These are phyloP conservation scores for Palythoa grandiflora DNA, from an alignment of 92 coral and sea anemone genomes.

Conservation along the genomic window DNA sequence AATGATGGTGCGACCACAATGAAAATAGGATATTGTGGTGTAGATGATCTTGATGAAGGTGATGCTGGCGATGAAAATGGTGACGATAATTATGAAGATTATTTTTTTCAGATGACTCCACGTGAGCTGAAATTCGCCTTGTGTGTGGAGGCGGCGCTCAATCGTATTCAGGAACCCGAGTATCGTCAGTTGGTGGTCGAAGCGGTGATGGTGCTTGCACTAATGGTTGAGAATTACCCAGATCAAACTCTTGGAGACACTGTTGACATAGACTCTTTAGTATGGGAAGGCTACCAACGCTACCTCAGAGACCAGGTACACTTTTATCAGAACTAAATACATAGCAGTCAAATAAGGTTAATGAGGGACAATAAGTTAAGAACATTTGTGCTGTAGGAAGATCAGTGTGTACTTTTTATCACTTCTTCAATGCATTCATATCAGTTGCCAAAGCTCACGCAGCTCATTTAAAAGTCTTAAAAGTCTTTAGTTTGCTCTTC, in stretches of 20 bases:
- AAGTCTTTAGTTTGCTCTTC: no score
- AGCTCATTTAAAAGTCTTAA: no score
- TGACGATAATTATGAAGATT: background rate
- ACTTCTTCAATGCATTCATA: no score
- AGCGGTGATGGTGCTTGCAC: slow-evolving; percentile 90
- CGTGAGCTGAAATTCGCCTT: slow-evolving; percentile 97
- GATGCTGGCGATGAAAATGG: background rate
- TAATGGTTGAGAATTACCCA: slow-evolving; percentile 91
- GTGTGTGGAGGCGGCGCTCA: slow-evolving; percentile 92
- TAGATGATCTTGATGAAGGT: background rate
- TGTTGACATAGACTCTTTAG: slow-evolving; percentile 91
- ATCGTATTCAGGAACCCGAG: slow-evolving; percentile 97
- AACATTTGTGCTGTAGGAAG: no score
- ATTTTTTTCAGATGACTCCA: slow-evolving; percentile 83
- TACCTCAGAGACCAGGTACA: slow-evolving; percentile 89
- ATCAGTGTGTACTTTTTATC: no score
- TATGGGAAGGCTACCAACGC: slow-evolving; percentile 79
- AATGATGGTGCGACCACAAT: background rate
- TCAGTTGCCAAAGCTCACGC: no score
- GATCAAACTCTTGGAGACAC: slow-evolving; percentile 90
- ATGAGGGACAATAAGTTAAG: no score
- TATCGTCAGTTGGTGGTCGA: slow-evolving; percentile 96
- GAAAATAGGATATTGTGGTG: background rate
- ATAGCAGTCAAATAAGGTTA: no score
- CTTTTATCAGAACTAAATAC: no score